Base-by-base conservation (phyloP, 2,797 vertebrate genomes). In the Pithecia hirsuta region DNA sequence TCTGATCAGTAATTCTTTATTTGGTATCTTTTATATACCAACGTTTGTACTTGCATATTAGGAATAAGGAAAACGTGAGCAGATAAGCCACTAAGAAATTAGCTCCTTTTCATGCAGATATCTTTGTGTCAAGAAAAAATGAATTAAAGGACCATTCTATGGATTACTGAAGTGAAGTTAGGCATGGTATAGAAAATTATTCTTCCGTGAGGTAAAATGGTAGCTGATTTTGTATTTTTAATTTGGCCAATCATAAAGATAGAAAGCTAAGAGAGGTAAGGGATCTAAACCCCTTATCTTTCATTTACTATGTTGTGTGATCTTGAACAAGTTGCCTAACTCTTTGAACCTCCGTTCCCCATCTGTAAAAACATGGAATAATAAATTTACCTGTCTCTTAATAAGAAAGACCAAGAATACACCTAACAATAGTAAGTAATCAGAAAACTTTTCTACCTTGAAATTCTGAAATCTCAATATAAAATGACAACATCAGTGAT, bases 1-100 rank as follows among this genome's bases (percentile, higher is more conserved):
- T 81, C 86, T 83, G 4, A 83, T 72, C 48, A 94, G n/a, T 95
- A 95, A 96, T 90, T 92, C 44, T 55, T 78, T 80, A 67, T 75
- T 70, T 95, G 85, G 36, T 64, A 72, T 76, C 36, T 67, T 52
- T 93, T 46, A 78, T 19, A 90, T 46, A 28, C 7, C 50, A 22
- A 84, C 22, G 4, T 46, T 89, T 93, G 30, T 50, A 24, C 22
- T 79, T 96, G 92, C 52, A 79, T 59, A 57, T 83, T 75, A 64
- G 9, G 57, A 96, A 82, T 55, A 95, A 82, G 9, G 52, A 74
- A 87, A 87, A 82, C 7, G 24, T 76, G 22, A 82, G 24, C 20
- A 80, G 61, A 88, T 46, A 90, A 93, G 39, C 36, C 24, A 84
- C 41, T 70, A 48, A 93, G 44, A 90, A 86, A 46, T 74, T 52